phyloP scores from a whole-genome alignment of 2,113 vertebrate genomes.

The Halichoeres trimaculatus region DNA sequence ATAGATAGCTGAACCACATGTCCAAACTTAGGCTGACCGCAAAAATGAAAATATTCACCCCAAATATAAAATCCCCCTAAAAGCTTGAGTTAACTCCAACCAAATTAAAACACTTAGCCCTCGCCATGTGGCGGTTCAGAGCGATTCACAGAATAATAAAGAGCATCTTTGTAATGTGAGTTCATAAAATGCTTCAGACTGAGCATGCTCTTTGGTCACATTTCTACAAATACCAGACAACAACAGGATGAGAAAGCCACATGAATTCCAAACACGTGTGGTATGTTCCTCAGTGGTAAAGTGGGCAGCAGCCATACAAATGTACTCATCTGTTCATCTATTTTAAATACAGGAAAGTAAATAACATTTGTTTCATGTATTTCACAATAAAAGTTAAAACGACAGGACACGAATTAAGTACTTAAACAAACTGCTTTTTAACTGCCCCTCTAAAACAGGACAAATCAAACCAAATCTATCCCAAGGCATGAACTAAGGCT shows the following conservation, averaged over 20 bases:
- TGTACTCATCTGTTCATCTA: constrained; percentile 1
- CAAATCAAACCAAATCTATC: too few relatives aligned
- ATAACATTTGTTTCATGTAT: neutral
- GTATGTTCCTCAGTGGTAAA: constrained; percentile 16
- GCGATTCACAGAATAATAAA: constrained; percentile 15
- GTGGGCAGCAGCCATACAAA: constrained; percentile 16
- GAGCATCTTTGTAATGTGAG: constrained; percentile 7
- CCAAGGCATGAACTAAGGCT: too few relatives aligned
- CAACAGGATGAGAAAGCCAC: constrained; percentile 16
- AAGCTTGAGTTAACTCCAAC: constrained; percentile 20
- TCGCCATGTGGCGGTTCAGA: constrained; percentile 17
- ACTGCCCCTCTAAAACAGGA: too few relatives aligned
- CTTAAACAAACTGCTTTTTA: neutral
- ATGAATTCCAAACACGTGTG: constrained; percentile 15
- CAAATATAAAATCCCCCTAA: constrained; percentile 15
- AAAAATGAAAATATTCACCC: constrained; percentile 41
- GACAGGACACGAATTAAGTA: too few relatives aligned
- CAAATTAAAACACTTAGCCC: constrained; percentile 33
- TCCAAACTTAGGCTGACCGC: constrained; percentile 22
- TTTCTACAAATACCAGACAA: constrained; percentile 15
- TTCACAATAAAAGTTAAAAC: neutral
- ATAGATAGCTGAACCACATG: neutral
- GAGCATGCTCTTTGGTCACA: neutral
- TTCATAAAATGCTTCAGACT: neutral
- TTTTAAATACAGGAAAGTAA: neutral